Evolutionary conservation across 1,140 invertebrate species (phyloP), one percentile per base, ranked within the genome.

Genomic region (Globodera rostochiensis): DNA sequence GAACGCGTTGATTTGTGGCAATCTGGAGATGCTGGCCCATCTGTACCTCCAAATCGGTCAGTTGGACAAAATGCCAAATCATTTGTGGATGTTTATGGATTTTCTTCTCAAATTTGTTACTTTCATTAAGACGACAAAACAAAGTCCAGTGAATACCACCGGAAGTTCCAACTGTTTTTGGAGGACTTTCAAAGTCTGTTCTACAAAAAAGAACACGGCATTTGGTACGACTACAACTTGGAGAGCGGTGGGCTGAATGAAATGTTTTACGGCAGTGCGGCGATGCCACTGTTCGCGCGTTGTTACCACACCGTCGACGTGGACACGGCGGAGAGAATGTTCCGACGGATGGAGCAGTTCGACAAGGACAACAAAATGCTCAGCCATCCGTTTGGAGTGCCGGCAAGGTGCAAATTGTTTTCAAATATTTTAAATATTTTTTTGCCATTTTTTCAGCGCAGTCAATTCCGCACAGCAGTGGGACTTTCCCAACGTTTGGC

Each of bases 261-360:
- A 46, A 67, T 21, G 49, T 80, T 36, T 49, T 80, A 80, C 69
- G 45, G 60, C 9, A 15, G 36, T 60, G 71, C 57, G 21, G 79
- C 79, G n/a, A n/a, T 73, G 60, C 25, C 79, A 53, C 67, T 85
- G 75, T 66, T 80, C 70, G 69, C 74, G 13, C 57, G 57, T 15
- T 64, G 57, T 19, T 64, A 64, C 57, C 5, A 64, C 19, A 64
- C 57, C 11, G 19, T 64, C 1, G 57, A 64, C 57, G 13, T 64
- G 57, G 19, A 15, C 15, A 19, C 57, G 19, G 57, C 57, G 57
- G 57, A 19, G 15, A 11, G 57, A 19, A 64, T 64, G 57, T 64
- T 64, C 57, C 5, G 19, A 11, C 11, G 57, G 13, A 64, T 64
- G 57, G 57, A 19, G 13, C 57, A 64, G 11, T 64, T 64, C 19